Percentiles rank a stretch among this genome's conserved stretches.
phyloP scores from a whole-genome alignment of 2,888 invertebrate species.

The Macroteleia sp. region DNA sequence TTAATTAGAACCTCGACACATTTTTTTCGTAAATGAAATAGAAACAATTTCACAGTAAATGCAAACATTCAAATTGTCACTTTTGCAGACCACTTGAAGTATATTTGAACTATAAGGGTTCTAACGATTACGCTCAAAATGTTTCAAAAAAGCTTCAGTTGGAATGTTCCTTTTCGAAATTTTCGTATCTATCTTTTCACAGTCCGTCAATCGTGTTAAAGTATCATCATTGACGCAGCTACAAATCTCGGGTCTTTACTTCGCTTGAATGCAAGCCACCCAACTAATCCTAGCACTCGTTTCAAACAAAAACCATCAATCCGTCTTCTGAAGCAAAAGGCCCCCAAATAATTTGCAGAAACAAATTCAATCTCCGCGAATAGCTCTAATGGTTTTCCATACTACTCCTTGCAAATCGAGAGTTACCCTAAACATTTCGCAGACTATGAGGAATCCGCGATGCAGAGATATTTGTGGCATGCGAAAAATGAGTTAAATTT shows the following conservation, averaged over 20 bases:
- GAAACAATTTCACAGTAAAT: too few relatives aligned
- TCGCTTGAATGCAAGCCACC: constrained; percentile 4
- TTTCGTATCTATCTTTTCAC: too few relatives aligned
- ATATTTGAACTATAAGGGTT: too few relatives aligned
- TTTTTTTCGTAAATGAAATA: too few relatives aligned
- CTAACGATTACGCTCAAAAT: too few relatives aligned
- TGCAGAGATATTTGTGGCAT: constrained; percentile 69
- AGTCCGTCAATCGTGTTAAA: too few relatives aligned
- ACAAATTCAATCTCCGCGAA: constrained; percentile 56
- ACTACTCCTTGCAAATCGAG: constrained; percentile 12
- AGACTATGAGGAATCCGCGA: constrained; percentile 69
- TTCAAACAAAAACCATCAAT: constrained; percentile 54
- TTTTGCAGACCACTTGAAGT: too few relatives aligned
- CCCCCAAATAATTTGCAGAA: constrained; percentile 52
- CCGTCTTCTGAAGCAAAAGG: constrained; percentile 34
- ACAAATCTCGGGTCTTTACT: constrained; percentile 26
- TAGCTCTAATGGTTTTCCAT: constrained; percentile 31
- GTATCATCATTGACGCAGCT: constrained; percentile 29
- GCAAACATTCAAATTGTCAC: too few relatives aligned
- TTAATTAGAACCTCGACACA: too few relatives aligned
- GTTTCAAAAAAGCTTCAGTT: too few relatives aligned
- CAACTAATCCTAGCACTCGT: constrained; percentile 6
- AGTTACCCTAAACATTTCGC: constrained; percentile 34
- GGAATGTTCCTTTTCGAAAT: too few relatives aligned
- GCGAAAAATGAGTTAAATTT: constrained; percentile 67